Base-by-base conservation (phyloP, 2,797 vertebrate genomes). In the Helicolenus hilgendorfi region DNA sequence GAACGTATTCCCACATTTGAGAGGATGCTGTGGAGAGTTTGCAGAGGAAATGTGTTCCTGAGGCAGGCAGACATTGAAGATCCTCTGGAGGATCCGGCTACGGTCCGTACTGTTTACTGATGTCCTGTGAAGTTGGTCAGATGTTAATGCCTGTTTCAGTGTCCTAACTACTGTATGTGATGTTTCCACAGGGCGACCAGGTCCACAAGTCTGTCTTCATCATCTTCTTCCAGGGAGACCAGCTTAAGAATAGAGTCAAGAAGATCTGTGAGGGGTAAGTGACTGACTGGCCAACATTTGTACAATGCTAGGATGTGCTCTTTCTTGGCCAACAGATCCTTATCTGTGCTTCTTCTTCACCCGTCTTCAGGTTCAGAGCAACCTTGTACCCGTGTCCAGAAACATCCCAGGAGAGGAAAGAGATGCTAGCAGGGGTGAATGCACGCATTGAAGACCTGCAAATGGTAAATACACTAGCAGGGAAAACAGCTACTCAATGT, bases 191-290 rank as follows among this genome's bases (percentile, higher is more conserved):
- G 99, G 98, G 99, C 0, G 98, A 99, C 96, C 98, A 99, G 4
- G 99, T 99, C 92, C 97, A 99, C 97, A 99, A 99, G 96, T 99
- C 99, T 2, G 99, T 99, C 60, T 99, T 99, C 96, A 99, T 99
- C 95, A 99, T 99, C 93, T 99, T 99, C 94, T 99, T 99, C 96
- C 99, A 99, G 97, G 99, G 99, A 7, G 99, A 99, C 92, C 99
- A 99, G 85, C 95, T 99, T 83, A 99, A 99, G 95, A 99, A 98
- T 81, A 96, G 99, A 92, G 99, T 99, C 53, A 99, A 99, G 97
- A 99, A 99, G 96, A 99, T 99, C 81, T 99, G 99, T 76, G 99
- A 99, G 96, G 99, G 99, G 99, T 99, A 95, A 92, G 97, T 24
- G 59, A 53, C 11, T 58, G 3, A 53, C 10, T 60, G 3, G 1